Base-by-base conservation (phyloP, 2,113 vertebrate genomes). In the Astatoreochromis straeleni region DNA sequence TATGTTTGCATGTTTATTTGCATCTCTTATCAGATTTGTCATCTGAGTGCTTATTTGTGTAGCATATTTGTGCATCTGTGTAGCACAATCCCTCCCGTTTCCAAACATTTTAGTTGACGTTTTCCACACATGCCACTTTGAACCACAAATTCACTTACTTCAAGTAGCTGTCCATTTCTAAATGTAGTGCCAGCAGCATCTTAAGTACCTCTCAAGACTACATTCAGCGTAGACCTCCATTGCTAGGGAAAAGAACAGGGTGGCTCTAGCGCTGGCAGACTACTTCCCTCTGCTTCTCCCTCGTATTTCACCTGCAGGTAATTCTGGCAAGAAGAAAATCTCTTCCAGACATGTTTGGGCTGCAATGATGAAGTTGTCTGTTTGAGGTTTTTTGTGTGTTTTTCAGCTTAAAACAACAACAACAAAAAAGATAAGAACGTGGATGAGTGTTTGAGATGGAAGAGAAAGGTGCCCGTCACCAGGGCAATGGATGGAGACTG, bases 41-140 rank as follows among this genome's bases (percentile, higher is more conserved):
- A 54, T 65, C 42, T 17, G n/a, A 55, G 7, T 70, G 58, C 65
- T 13, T 78, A 45, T 57, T 24, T 55, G 49, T 63, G 9, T 54
- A 14, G 5, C 6, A 38, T 78, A 16, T 85, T n/a, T 63, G 78
- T 81, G 26, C 55, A 82, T 60, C 85, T 65, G 7, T 73, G 55
- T 42, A 54, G n/a, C 65, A 51, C 42, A 47, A n/a, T 29, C 9
- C 45, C 10, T 12, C 24, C 31, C 6, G 12, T 79, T 68, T 33
- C 42, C 47, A 88, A 88, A 85, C 40, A 51, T 80, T 87, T 88
- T 33, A 81, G 31, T 47, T 88, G 85, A 90, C 68, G 54, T 89
- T 88, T 90, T 85, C 55, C 55, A 63, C 63, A 58, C 3, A 10
- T 78, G 47, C 19, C 60, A 78, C 57, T 87, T 86, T 87, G 42